Evolutionary conservation across 2,113 vertebrate species (phyloP).

Genomic region (Corapipo altera): DNA sequence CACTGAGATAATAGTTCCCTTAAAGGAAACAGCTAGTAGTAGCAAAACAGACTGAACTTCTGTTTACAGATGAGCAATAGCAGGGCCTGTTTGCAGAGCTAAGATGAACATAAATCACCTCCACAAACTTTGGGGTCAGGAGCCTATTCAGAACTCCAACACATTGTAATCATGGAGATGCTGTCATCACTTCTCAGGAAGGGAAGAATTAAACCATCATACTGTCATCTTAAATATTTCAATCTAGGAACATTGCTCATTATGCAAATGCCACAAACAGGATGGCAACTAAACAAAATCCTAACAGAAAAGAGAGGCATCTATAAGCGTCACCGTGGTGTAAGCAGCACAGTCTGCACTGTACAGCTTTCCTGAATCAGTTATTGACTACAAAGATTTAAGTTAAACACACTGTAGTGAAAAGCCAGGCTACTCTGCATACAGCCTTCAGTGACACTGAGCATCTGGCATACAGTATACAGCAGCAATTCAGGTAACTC

Average conservation of each 20-base stretch:
- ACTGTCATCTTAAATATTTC: neutral
- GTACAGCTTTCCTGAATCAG: neutral
- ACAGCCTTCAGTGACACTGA: neutral
- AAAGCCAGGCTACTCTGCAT: neutral
- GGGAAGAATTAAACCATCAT: neutral
- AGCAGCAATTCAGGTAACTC: neutral
- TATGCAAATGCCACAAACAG: neutral
- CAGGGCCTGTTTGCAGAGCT: neutral
- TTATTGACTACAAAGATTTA: neutral
- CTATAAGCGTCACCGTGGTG: neutral
- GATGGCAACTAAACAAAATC: neutral
- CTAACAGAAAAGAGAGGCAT: neutral
- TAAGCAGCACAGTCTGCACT: neutral
- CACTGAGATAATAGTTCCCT: neutral
- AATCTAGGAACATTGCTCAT: neutral
- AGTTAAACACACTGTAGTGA: neutral
- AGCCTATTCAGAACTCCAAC: neutral
- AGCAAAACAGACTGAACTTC: neutral
- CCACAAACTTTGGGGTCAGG: neutral
- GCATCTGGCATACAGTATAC: neutral
- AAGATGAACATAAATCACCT: neutral
- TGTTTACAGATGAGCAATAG: neutral
- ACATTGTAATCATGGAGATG: neutral
- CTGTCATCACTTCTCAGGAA: neutral
- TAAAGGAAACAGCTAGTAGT: neutral